Conservation (phyloP, 2,797 vertebrate genomes). For the Potorous gilbertii region DNA sequence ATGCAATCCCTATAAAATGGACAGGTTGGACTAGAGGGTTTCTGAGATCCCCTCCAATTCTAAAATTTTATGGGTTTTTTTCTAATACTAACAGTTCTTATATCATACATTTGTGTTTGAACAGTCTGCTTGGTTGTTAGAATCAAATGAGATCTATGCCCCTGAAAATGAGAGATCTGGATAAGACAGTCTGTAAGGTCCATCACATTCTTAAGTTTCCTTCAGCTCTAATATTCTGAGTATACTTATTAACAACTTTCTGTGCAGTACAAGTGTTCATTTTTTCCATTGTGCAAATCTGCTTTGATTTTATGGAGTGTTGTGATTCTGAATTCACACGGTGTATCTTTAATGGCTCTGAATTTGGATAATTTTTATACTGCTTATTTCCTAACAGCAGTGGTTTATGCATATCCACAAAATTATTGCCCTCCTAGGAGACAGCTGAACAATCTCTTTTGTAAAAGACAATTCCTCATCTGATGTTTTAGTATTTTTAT, state of each 20-base stretch:
- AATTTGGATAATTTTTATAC: constrained; percentile 80
- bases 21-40: background rate
- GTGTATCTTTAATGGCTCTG: constrained; percentile 75
- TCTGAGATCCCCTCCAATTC: background rate
- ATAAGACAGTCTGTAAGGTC: background rate
- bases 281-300: constrained; percentile 68
- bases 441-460: constrained; percentile 64
- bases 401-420: constrained; percentile 79
- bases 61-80: constrained; percentile 7
- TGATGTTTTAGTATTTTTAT: constrained; percentile 44
- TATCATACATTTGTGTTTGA: background rate
- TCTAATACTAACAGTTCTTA: background rate
- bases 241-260: constrained; percentile 51
- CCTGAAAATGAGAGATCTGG: background rate
- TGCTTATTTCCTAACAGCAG: constrained; percentile 78
- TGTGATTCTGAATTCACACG: constrained; percentile 77
- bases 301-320: constrained; percentile 81
- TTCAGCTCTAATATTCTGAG: background rate
- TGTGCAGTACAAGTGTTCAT: constrained; percentile 58
- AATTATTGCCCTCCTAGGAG: constrained; percentile 74
- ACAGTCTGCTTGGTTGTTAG: background rate
- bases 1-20: background rate
- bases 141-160: background rate
- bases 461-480: constrained; percentile 60
- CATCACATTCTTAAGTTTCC: background rate